These are phyloP conservation scores for Eumeta japonica DNA, from an alignment of 1,140 invertebrate species.

Conservation along the genomic window DNA sequence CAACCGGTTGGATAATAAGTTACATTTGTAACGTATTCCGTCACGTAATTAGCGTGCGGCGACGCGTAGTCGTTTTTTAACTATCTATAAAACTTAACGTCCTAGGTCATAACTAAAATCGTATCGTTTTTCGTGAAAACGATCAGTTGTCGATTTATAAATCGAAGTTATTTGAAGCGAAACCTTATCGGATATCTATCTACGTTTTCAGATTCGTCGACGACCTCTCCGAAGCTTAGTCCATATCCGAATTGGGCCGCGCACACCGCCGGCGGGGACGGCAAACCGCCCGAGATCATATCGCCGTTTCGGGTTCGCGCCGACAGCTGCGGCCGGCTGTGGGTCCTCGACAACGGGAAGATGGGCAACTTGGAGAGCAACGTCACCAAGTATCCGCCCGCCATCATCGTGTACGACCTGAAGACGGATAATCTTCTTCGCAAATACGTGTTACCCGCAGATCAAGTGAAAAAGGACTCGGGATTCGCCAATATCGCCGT, in stretches of 20 bases:
- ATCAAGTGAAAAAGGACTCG: conserved; percentile 66
- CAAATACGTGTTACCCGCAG: conserved; percentile 61
- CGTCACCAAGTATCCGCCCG: conserved; percentile 51
- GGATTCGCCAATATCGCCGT: conserved; percentile 76
- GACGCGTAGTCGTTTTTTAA: too few relatives aligned
- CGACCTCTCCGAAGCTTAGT: conserved; percentile 64
- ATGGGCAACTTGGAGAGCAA: conserved; percentile 60
- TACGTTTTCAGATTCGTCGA: conserved; percentile 61
- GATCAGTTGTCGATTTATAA: too few relatives aligned
- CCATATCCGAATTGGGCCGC: conserved; percentile 76
- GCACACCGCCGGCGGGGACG: conserved; percentile 53
- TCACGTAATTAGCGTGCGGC: too few relatives aligned
- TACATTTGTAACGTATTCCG: too few relatives aligned
- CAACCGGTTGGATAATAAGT: too few relatives aligned
- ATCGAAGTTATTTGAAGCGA: too few relatives aligned
- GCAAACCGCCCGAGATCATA: conserved; percentile 64
- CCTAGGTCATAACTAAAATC: too few relatives aligned
- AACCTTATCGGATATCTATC: too few relatives aligned
- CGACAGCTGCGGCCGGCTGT: conserved; percentile 72
- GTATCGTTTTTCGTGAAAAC: too few relatives aligned
- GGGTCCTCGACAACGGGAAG: conserved; percentile 74
- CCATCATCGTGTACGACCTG: conserved; percentile 72
- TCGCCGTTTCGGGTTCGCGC: conserved; percentile 72
- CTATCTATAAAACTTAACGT: too few relatives aligned
- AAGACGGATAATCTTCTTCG: conserved; percentile 68